phyloP scores from a whole-genome alignment of 2,888 invertebrate species.

The Gymnocheta viridis region DNA sequence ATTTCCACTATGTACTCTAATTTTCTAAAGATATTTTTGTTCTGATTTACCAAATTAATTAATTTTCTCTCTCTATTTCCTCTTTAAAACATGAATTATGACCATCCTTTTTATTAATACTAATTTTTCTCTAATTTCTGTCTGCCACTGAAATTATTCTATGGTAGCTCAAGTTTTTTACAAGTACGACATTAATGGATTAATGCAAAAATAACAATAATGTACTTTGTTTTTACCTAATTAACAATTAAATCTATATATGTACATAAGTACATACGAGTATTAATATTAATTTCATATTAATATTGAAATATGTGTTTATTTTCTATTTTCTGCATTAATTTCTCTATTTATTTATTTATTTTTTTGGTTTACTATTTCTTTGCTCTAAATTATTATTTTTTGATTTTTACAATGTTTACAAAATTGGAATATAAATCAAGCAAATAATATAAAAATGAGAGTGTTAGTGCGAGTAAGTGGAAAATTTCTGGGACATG shows the following conservation, averaged over 20 bases:
- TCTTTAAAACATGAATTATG: no score
- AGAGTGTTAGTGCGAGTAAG: neutral
- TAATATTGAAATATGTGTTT: slow-evolving; percentile 24
- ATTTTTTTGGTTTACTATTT: slow-evolving; percentile 12
- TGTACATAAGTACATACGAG: neutral
- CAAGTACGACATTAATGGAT: neutral
- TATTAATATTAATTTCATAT: slow-evolving; percentile 15
- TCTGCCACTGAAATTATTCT: no score
- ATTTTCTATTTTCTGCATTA: slow-evolving; percentile 6
- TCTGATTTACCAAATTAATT: no score
- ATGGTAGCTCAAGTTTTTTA: no score
- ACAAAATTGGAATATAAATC: neutral
- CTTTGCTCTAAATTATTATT: neutral
- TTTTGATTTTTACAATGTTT: neutral
- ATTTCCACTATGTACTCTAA: no score
- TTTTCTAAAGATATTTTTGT: no score
- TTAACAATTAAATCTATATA: slow-evolving; percentile 2
- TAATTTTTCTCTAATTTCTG: no score
- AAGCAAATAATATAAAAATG: neutral
- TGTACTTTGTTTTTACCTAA: neutral
- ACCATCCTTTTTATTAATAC: no score
- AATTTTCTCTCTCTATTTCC: no score
- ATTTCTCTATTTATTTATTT: no score
- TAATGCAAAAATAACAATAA: neutral
- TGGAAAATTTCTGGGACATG: no score